Evolutionary conservation across 2,888 invertebrate species (phyloP), one percentile per base, ranked within the genome.

Genomic region (Amphipoea lucens): DNA sequence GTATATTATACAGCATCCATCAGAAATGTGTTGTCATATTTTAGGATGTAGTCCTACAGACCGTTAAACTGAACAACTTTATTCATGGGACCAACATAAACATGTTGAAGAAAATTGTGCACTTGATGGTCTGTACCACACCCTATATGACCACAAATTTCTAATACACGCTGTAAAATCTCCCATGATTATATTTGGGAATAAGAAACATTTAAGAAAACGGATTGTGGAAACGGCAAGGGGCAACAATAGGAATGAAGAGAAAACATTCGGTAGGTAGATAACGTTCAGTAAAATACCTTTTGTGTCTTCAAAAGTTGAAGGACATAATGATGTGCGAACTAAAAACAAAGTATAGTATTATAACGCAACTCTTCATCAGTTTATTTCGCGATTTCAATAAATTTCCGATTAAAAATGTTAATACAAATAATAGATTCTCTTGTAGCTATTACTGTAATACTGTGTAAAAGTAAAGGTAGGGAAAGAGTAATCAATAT

Each of bases 231-330:
- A 84, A 76, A 76, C 36, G 40, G 48, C 62, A 69, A 72, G 72
- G 81, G 62, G 20, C 23, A 66, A 79, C 79, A 65, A 67, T 54
- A 77, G 77, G 85, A 74, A 36, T 80, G 74, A 77, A 87, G 68
- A 84, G 71, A 75, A 69, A 79, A 84, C 76, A 79, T 54, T 40
- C 81, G 74, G 60, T 81, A 65, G 63, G 82, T 79, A 65, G 63
- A 75, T 79, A 83, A 77, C 85, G 63, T 75, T 80, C 71, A 84
- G 54, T 87, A 67, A 83, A 87, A 85, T 85, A 85, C 85, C 85
- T 85, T 87, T 77, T 80, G 87, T 87, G 80, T 87, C 85, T 87
- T 85, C 85, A 85, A 85, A 85, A 84, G 85, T 85, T 87, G 85
- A 85, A 85, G 87, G 85, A 85, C 87, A 85, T 66, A 67, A 85